Percentiles rank a stretch among this genome's conserved stretches.
Conservation (phyloP, 2,888 invertebrate species). For the Yponomeuta sedellus region DNA sequence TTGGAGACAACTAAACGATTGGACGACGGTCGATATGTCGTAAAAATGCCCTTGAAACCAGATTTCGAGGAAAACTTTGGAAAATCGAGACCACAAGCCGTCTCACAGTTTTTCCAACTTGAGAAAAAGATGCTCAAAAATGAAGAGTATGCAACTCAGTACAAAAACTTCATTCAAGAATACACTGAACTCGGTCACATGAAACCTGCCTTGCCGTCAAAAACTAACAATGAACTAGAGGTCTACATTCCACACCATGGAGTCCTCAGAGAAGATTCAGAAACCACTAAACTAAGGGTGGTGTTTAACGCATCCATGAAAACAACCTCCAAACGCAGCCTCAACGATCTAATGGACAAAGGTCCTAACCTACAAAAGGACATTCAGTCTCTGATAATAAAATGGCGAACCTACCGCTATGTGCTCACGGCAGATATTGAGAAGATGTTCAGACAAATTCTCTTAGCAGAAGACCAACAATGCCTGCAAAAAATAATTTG, state of each 20-base stretch:
- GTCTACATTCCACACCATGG: conserved; percentile 17
- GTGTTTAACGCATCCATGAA: conserved; percentile 17
- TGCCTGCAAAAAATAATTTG: conserved; percentile 25
- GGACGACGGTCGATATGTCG: conserved; percentile 21
- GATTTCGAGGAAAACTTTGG: conserved; percentile 20
- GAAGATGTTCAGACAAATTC: conserved; percentile 15
- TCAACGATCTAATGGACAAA: conserved; percentile 27
- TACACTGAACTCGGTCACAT: conserved; percentile 16
- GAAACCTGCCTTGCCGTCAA: neutral
- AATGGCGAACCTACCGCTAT: conserved; percentile 24
- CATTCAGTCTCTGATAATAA: conserved; percentile 20
- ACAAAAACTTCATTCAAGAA: conserved; percentile 14
- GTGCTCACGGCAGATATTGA: conserved; percentile 25
- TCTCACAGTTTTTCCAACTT: conserved; percentile 19
- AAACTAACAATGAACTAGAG: neutral
- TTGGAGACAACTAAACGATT: conserved; percentile 16
- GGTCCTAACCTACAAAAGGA: conserved; percentile 25
- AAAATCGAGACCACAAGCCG: conserved; percentile 17
- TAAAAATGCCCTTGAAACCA: conserved; percentile 20
- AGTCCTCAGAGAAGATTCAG: conserved; percentile 6
- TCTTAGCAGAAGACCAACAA: conserved; percentile 20
- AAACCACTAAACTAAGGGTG: conserved; percentile 17
- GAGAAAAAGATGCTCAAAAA: conserved; percentile 14
- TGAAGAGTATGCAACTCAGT: neutral
- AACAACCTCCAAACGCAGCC: conserved; percentile 16